phyloP scores from a whole-genome alignment of 1,140 invertebrate genomes.

The Apis cerana region DNA sequence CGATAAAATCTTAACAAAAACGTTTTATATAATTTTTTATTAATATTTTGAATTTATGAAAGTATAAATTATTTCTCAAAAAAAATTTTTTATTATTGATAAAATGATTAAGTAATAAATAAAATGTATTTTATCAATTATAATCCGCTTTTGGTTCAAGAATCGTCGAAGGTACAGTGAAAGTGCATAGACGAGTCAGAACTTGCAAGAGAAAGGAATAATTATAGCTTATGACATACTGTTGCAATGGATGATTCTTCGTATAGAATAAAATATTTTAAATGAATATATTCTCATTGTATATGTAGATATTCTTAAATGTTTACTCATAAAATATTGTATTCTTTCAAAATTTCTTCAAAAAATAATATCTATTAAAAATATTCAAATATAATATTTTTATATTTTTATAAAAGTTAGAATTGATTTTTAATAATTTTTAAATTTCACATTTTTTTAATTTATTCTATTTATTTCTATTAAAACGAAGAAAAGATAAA shows the following conservation, averaged over 20 bases:
- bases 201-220: constrained; percentile 64
- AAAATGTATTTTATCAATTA: constrained; percentile 11
- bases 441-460: background rate
- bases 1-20: constrained; percentile 6
- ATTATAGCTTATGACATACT: constrained; percentile 64
- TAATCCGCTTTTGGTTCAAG: constrained; percentile 20
- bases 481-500: background rate
- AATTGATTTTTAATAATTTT: too few species aligned
- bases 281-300: background rate
- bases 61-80: background rate
- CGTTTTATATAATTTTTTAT: background rate
- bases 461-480: background rate
- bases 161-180: constrained; percentile 51
- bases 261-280: constrained; percentile 22
- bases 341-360: background rate
- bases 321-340: background rate
- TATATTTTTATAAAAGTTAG: background rate
- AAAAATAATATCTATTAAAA: too few species aligned
- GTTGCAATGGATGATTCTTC: constrained; percentile 50
- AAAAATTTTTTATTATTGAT: too few species aligned
- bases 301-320: too few species aligned
- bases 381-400: background rate
- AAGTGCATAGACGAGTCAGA: constrained; percentile 57
- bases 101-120: background rate
- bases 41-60: background rate